Base-by-base conservation (phyloP, 1,140 invertebrate genomes). In the Trachymyrmex cornetzi region DNA sequence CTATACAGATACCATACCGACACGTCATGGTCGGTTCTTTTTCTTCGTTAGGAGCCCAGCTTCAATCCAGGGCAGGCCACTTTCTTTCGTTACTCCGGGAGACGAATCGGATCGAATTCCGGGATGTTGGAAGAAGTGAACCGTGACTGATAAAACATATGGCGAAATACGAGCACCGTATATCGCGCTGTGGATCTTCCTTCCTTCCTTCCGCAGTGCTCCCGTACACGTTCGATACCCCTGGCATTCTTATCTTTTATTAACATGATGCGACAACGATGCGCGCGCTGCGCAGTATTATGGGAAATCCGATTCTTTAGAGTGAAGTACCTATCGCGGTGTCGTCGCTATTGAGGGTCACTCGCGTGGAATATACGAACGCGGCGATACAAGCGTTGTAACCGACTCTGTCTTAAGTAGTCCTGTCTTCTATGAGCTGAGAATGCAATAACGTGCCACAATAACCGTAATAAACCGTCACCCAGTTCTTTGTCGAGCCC, bases 361-460 rank as follows among this genome's bases (percentile, higher is more conserved):
- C 22, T 57, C 50, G 34, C 63, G 48, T 30, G 77, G 77, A 71
- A 66, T 80, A 66, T 57, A 81, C 53, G 77, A 77, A 77, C 27
- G 44, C 44, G 59, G 24, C 38, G 77, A 66, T 80, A 80, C 77
- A 67, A 80, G n/a, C 50, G 48, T 80, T 12, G 63, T 27, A 80
- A 22, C 22, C 50, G 50, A 44, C 64, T 81, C 66, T 71, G 66
- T 81, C 79, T 71, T 81, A 71, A 81, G 66, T 81, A 71, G 34
- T 14, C 66, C 34, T 38, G 66, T 48, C 27, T 80, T 34, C 34
- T 53, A 71, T 59, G 24, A 53, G 12, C 38, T 14, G 48, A 53
- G 86, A 89, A 88, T 88, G 80, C 57, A 88, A 89, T 88, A 86
- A 89, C 67, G 59, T 27, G 38, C 66, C 50, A 74, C 53, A 63